Conservation (phyloP, 2,113 vertebrate genomes). For the Calypte anna region DNA sequence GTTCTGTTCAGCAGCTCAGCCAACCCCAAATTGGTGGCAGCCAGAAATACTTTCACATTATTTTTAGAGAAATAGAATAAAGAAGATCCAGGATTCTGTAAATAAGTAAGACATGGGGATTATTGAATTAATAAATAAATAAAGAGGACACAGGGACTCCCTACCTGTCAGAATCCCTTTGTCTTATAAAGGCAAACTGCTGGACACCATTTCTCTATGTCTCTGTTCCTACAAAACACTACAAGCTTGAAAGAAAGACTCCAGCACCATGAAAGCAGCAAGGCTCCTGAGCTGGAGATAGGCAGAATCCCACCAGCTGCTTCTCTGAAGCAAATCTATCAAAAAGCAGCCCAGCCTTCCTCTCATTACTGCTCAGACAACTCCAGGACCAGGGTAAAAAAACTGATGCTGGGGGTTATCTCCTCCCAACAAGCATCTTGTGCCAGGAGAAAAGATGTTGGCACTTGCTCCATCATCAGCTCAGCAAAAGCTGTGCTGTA, state of each 20-base stretch:
- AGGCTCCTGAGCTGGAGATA: background rate
- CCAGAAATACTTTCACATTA: background rate
- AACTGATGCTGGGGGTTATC: background rate
- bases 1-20: background rate
- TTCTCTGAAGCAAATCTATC: background rate
- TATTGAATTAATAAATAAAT: no score
- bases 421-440: background rate
- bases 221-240: background rate
- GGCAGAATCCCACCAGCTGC: background rate
- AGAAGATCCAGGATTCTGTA: background rate
- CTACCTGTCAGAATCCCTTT: background rate
- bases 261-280: rapidly evolving
- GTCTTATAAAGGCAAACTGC: background rate
- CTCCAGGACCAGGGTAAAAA: background rate
- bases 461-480: background rate
- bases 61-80: background rate
- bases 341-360: background rate
- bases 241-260: background rate
- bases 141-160: no score
- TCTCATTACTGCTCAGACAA: background rate
- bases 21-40: background rate
- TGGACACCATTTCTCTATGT: background rate
- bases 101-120: no score
- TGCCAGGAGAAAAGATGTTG: background rate
- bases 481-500: background rate